Base-by-base conservation (phyloP, 2,888 invertebrate species). In the Hypercompe scribonia region DNA sequence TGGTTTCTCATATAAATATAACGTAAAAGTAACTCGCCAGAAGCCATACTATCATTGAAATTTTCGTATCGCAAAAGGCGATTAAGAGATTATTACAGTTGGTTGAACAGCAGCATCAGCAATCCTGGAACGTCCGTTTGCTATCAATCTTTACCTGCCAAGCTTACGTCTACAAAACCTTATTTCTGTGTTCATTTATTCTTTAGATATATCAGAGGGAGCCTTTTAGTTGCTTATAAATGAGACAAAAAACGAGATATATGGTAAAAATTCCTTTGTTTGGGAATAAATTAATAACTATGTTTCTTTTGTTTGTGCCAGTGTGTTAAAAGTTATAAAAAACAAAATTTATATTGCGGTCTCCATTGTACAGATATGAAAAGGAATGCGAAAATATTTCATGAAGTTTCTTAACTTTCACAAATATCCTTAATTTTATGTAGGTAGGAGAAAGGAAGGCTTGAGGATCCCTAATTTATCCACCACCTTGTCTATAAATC, bases 401-500 rank as follows among this genome's bases (percentile, higher is more conserved):
- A 58, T 28, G 15, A 28, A 28, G 0, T 28, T 58, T 58, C 28
- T 4, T n/a, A 8, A 61, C 15, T 31, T 61, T 61, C 11, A n/a
- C 7, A 18, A 1, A 18, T 61, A 8, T 61, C 1, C 31, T 7
- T 31, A 13, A 28, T 2, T 31, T 18, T 7, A 21, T 3, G 18
- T 11, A 28, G 15, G 13, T 58, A 28, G 4, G 4, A 46, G 7
- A 46, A 46, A 5, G 46, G 21, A 46, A 1, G 21, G 13, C 28
- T 28, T 2, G 77, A 77, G 79, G 88, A 86, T 81, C 89, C 73
- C 89, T 81, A 86, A 85, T 76, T 68, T 73, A 71, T 71, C 78
- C 76, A 78, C 76, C 86, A 89, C 87, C 86, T 89, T 84, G 81
- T 81, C 78, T 77, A 88, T 90, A 90, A 90, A 90, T 90, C 88